Base-by-base conservation (phyloP, 2,113 vertebrate species). In the Empidonax alnorum region DNA sequence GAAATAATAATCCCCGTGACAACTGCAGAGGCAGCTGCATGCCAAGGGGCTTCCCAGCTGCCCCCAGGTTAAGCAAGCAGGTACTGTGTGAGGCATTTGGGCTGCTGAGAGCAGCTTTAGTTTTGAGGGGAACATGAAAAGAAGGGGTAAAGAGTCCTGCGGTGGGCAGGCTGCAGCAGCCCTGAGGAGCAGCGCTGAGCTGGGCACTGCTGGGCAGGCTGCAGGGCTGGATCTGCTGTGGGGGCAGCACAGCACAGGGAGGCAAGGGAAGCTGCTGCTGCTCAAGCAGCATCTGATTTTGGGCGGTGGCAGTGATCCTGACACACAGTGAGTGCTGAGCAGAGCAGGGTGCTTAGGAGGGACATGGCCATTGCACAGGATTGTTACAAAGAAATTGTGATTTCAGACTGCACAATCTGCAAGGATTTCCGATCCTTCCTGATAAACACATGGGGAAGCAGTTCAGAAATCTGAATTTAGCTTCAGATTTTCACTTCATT, bases 231-330 rank as follows among this genome's bases (percentile, higher is more conserved):
- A 61, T 39, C 35, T 62, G 59, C 59, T 25, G 16, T 37, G 59
- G 53, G 55, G 59, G 20, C 30, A 47, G 59, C 81, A 9, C 49
- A 35, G 50, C 73, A 52, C 14, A 14, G 1, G 0, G 5, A 9
- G 39, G 11, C 0, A 30, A 4, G 28, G 55, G 66, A 14, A 24
- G 63, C 39, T 11, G 71, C 23, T 30, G 63, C 46, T 5, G 5
- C 3, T 50, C 6, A 3, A 46, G 46, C 12, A 39, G 0, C 2
- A 3, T 3, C 47, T 42, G 63, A 15, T 2, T 12, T 8, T 4
- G 25, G 8, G 19, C 4, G n/a, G 2, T 37, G 28, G 33, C 3
- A 12, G n/a, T 33, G 80, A 35, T 10, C 19, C 9, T 63, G 66
- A 11, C 10, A 2, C 3, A 19, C 37, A 10, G 41, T 2, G 27